Base-by-base conservation (phyloP, 2,888 invertebrate genomes). In the Drosophila greeni region DNA sequence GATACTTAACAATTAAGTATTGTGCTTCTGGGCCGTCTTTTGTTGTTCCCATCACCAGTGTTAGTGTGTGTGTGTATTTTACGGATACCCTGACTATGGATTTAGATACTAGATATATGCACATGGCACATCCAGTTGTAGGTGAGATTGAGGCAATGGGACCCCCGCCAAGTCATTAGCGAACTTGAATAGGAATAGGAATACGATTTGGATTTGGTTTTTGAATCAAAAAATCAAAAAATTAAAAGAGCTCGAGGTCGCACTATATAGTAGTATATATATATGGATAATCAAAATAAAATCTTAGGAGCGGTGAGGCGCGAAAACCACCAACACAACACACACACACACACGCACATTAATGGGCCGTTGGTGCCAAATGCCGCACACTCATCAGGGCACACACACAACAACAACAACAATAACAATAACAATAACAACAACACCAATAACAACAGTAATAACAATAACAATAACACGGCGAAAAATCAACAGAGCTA, bases 1-100 rank as follows among this genome's bases (percentile, higher is more conserved):
- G 82, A 83, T 83, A 83, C 84, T 83, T 82, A 78, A 78, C 76
- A 76, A 80, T 82, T 83, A 72, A 77, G 77, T 82, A 80, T 80
- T 76, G 66, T 69, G 55, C 66, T 58, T 61, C 52, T 59, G 45
- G 20, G 51, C 60, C 62, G 61, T 66, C 70, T 70, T 68, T 52
- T 72, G 66, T 60, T 66, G 37, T 66, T 61, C n/a, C 23, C 40
- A 48, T 40, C 40, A 48, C 20, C n/a, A 2, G 3, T 7, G 39
- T 14, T 20, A 20, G 29, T 12, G 33, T 45, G n/a, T 20, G 40
- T 24, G 40, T 40, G 23, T 40, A 12, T 14, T 14, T 33, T 34
- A 34, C 8, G 33, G 40, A 14, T 31, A 0, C 20, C 8, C 12
- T 12, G 14, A 18, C 14, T 18, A 20, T 42, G 4, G 6, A n/a